Evolutionary conservation across 2,113 vertebrate genomes (phyloP).

Genomic region (Tautogolabrus adspersus): DNA sequence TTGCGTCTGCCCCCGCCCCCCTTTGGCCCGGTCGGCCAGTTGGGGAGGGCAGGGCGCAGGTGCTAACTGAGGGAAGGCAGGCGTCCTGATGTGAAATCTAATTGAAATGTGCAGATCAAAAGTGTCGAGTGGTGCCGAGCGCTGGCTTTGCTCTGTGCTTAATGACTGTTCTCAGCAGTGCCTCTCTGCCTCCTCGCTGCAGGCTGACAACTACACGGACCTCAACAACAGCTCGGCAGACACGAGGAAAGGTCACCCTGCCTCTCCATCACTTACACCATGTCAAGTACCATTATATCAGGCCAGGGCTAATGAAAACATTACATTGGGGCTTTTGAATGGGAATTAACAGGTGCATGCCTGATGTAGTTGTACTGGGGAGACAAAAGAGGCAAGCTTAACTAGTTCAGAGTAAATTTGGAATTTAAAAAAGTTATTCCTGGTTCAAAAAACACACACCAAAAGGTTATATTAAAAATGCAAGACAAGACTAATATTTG

Average conservation of each 20-base stretch:
- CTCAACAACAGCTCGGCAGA: constrained; percentile 74
- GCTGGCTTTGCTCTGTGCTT: constrained; percentile 73
- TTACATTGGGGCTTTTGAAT: constrained; percentile 67
- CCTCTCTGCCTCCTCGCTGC: constrained; percentile 63
- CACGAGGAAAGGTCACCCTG: constrained; percentile 77
- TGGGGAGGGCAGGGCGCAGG: constrained; percentile 71
- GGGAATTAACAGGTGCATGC: constrained; percentile 67
- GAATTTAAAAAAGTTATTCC: neutral
- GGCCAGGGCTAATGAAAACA: constrained; percentile 71
- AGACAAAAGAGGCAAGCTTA: neutral
- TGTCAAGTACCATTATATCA: constrained; percentile 72
- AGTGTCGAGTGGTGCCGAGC: constrained; percentile 73
- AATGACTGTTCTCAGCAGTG: constrained; percentile 78
- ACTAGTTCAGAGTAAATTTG: neutral
- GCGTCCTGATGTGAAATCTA: constrained; percentile 84
- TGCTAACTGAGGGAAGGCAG: constrained; percentile 79
- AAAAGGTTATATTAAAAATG: neutral
- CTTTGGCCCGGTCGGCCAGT: constrained; percentile 39
- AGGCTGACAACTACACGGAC: constrained; percentile 68
- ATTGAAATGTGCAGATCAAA: constrained; percentile 86
- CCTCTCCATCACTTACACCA: constrained; percentile 76
- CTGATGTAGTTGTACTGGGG: neutral
- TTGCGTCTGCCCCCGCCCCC: constrained; percentile 44
- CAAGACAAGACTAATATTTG: neutral
- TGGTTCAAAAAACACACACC: neutral